Base-by-base conservation (phyloP, 2,113 vertebrate species). In the Coregonus clupeaformis region DNA sequence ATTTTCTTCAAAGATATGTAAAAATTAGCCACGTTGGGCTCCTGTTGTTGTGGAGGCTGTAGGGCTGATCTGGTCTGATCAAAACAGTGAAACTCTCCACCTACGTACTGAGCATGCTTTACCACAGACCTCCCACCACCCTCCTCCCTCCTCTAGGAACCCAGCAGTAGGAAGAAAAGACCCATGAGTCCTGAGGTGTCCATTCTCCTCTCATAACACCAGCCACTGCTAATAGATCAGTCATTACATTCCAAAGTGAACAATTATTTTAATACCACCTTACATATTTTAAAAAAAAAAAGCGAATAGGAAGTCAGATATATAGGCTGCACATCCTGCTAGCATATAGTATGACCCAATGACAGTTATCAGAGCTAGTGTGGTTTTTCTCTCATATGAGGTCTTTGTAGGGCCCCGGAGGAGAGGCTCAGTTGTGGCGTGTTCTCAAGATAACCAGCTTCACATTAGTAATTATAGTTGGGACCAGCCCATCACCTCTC, bases 1-100 rank as follows among this genome's bases (percentile, higher is more conserved):
- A 5, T 84, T 80, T 78, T 84, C 84, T 86, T 89, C 82, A 90
- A 90, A 87, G 84, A 77, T 78, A 88, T 89, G 86, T 82, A 86
- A 87, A n/a, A n/a, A 88, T 88, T 82, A 89, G 85, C 86, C 84
- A 87, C 82, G 75, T 81, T 86, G 82, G 80, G 85, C 85, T 82
- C 80, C 9, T 65, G 63, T 25, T 73, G 49, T n/a, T 13, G 27
- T 27, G 27, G 77, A 82, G 11, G 86, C 87, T 74, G 55, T 76
- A 64, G 79, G 81, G 71, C 77, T 62, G 20, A 60, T 60, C 75
- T 78, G 84, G 82, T 82, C 84, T 78, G 47, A 52, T 52, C 12
- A 14, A 18, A 18, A 52, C 16, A 5, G 13, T 52, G 49, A 52
- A 52, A 52, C 16, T n/a, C n/a, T n/a, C 12, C 14, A 84, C 79